These are phyloP conservation scores for Montipora foliosa DNA, from an alignment of 64 coral and sea anemone genomes.

Conservation along the genomic window DNA sequence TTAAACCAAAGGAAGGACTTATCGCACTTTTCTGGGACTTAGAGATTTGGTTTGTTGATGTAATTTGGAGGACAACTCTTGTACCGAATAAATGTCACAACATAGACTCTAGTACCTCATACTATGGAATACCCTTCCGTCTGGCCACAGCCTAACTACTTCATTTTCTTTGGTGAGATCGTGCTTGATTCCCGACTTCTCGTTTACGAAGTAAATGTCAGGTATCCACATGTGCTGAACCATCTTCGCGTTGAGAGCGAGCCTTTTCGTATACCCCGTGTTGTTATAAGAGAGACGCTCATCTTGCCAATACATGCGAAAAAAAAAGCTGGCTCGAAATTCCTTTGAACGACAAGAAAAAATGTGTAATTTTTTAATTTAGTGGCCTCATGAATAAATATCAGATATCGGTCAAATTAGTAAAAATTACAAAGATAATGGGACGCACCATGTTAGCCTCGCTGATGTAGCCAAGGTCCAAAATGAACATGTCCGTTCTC, in stretches of 20 bases:
- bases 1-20: too few species aligned
- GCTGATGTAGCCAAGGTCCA: conserved; percentile 92
- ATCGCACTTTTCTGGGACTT: too few species aligned
- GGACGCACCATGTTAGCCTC: conserved; percentile 90
- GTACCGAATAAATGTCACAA: neutral
- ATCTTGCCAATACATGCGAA: conserved; percentile 91
- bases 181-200: conserved; percentile 87
- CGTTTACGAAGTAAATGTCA: conserved; percentile 94
- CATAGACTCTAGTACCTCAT: conserved; percentile 63
- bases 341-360: conserved; percentile 33
- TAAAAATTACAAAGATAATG: neutral
- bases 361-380: too few species aligned
- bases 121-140: conserved; percentile 90
- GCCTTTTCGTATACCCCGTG: conserved; percentile 86
- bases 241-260: conserved; percentile 92
- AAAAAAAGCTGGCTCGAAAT: conserved; percentile 90
- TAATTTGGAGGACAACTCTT: too few species aligned
- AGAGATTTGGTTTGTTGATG: too few species aligned
- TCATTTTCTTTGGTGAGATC: conserved; percentile 94
- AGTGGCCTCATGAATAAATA: neutral
- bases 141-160: conserved; percentile 89
- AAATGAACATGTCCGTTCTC: conserved; percentile 85
- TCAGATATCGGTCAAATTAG: neutral
- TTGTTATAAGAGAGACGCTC: conserved; percentile 74
- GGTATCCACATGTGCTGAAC: conserved; percentile 97